Conservation (phyloP, 2,113 vertebrate species). For the Malaclemys terrapin region DNA sequence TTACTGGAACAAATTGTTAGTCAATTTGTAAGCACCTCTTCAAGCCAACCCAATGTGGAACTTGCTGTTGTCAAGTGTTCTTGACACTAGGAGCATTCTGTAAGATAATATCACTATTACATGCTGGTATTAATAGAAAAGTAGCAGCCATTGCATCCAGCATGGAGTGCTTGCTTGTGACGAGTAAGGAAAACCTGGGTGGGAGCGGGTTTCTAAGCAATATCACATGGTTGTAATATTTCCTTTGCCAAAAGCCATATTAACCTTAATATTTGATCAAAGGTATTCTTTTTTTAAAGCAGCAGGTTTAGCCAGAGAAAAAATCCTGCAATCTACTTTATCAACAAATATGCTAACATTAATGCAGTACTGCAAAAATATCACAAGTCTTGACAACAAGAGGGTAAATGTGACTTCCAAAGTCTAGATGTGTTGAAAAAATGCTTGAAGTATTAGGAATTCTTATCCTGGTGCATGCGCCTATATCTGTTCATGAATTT, state of each 20-base stretch:
- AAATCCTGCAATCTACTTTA: background rate
- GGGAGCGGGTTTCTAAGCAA: background rate
- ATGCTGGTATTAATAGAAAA: background rate
- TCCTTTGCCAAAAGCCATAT: background rate
- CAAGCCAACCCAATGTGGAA: background rate
- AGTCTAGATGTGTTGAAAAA: background rate
- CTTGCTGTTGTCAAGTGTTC: background rate
- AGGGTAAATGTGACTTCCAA: background rate
- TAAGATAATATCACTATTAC: rapidly evolving
- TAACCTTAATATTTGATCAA: background rate
- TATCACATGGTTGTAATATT: background rate
- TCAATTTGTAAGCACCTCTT: background rate
- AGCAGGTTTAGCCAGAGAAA: background rate
- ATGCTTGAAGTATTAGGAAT: background rate
- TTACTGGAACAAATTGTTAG: background rate
- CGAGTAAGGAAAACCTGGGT: background rate
- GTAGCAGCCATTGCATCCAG: rapidly evolving
- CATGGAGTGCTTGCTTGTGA: background rate
- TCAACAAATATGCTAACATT: background rate
- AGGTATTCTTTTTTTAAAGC: background rate
- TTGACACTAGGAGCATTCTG: background rate
- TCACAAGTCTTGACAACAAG: background rate
- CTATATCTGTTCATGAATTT: background rate
- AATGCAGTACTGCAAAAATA: background rate
- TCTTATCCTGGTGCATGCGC: background rate